Evolutionary conservation across 2,797 vertebrate species (phyloP).

Genomic region (Chelonia mydas): DNA sequence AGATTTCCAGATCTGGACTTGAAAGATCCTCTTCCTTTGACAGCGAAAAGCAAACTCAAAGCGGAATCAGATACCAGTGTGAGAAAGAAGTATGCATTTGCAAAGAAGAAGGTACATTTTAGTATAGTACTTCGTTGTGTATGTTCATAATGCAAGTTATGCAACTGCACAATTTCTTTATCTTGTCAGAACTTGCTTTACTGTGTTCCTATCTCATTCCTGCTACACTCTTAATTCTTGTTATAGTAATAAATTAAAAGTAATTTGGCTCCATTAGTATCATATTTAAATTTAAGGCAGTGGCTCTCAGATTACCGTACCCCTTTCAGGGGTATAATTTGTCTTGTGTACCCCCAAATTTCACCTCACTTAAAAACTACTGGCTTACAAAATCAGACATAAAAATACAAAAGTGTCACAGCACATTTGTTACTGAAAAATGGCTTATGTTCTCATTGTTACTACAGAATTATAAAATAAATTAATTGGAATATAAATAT

Average conservation of each 20-base stretch:
- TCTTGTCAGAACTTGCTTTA: neutral
- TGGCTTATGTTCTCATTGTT: too few species aligned
- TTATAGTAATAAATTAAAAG: neutral
- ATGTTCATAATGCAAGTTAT: neutral
- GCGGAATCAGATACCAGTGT: slow-evolving; percentile 76
- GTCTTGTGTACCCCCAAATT: too few species aligned
- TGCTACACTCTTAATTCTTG: neutral
- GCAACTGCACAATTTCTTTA: neutral
- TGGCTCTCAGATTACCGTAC: too few species aligned
- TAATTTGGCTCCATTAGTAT: neutral
- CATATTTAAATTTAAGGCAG: neutral
- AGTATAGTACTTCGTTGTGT: neutral
- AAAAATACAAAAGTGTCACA: too few species aligned
- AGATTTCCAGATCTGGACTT: slow-evolving; percentile 81
- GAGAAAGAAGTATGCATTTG: slow-evolving; percentile 83
- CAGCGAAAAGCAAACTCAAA: slow-evolving; percentile 70
- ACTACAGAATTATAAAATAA: too few species aligned
- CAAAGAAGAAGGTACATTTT: slow-evolving; percentile 86
- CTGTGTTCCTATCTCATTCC: neutral
- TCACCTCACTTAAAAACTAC: too few species aligned
- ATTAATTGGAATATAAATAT: too few species aligned
- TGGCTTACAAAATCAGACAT: too few species aligned
- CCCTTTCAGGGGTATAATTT: too few species aligned
- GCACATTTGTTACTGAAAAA: too few species aligned
- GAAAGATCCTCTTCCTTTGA: slow-evolving; percentile 69